These are phyloP conservation scores for Drosophila azteca DNA, from an alignment of 1,140 invertebrate genomes.

Conservation along the genomic window DNA sequence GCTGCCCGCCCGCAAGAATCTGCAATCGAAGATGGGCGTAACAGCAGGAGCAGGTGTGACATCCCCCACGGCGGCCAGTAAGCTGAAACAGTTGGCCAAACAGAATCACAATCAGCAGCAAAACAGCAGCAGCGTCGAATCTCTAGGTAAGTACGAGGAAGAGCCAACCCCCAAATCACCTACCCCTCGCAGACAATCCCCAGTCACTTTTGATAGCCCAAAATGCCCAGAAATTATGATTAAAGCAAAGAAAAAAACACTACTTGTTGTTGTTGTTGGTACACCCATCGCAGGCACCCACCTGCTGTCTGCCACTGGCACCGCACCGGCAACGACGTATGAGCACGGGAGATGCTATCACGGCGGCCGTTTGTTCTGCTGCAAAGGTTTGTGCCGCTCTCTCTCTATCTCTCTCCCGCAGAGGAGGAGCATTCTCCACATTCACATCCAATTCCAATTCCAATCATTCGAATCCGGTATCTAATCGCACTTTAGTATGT, in stretches of 20 bases:
- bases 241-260: conserved; percentile 40
- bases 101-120: conserved; percentile 51
- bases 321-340: conserved; percentile 46
- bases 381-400: conserved; percentile 72
- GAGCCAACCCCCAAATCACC: neutral
- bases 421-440: conserved; percentile 1
- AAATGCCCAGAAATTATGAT: conserved; percentile 43
- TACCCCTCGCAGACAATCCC: neutral
- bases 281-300: conserved; percentile 54
- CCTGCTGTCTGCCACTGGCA: conserved; percentile 39
- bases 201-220: conserved; percentile 36
- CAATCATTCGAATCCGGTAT: conserved; percentile 34
- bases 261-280: conserved; percentile 48
- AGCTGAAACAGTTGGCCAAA: conserved; percentile 45
- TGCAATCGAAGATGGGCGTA: conserved; percentile 52
- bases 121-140: conserved; percentile 74
- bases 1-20: conserved; percentile 81
- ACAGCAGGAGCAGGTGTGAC: conserved; percentile 16
- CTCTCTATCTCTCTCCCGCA: conserved; percentile 9
- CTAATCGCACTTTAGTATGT: conserved; percentile 44
- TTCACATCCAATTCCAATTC: neutral
- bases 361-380: conserved; percentile 59
- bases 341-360: conserved; percentile 64
- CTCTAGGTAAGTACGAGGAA: conserved; percentile 68
- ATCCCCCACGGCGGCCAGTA: conserved; percentile 41